phyloP scores from a whole-genome alignment of 1,140 invertebrate genomes.

The Anadara kagoshimensis region DNA sequence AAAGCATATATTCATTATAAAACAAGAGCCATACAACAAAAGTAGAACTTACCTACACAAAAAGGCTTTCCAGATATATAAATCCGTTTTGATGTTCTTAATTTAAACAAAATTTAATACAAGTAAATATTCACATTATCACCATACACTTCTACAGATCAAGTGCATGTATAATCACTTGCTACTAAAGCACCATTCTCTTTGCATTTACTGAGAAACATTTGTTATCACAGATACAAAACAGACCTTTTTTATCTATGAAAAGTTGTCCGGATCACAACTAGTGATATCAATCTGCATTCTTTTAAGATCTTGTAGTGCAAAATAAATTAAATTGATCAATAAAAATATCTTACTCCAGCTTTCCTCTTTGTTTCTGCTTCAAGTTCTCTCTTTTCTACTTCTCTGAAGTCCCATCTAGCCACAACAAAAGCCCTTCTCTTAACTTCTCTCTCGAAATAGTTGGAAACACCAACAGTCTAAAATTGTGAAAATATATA shows the following conservation, averaged over 20 bases:
- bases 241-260: too few species aligned
- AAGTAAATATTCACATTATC: too few species aligned
- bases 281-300: too few species aligned
- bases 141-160: too few species aligned
- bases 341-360: slow-evolving; percentile 59
- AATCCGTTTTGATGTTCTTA: not conserved
- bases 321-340: too few species aligned
- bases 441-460: slow-evolving; percentile 73
- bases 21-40: not conserved
- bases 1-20: not conserved
- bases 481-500: slow-evolving; percentile 39
- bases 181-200: too few species aligned
- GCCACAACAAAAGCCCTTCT: slow-evolving; percentile 68
- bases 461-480: slow-evolving; percentile 63
- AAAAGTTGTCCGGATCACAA: too few species aligned
- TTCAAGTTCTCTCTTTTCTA: slow-evolving; percentile 71
- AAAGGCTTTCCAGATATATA: not conserved
- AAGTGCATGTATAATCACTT: too few species aligned
- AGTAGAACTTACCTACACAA: not conserved
- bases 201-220: too few species aligned
- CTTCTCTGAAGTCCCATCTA: slow-evolving; percentile 72
- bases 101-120: too few species aligned
- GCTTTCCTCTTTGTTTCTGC: slow-evolving; percentile 67
- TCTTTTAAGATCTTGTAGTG: too few species aligned
- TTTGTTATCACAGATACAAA: too few species aligned